These are phyloP conservation scores for Caerostris extrusa DNA, from an alignment of 1,140 invertebrate genomes.

Conservation along the genomic window DNA sequence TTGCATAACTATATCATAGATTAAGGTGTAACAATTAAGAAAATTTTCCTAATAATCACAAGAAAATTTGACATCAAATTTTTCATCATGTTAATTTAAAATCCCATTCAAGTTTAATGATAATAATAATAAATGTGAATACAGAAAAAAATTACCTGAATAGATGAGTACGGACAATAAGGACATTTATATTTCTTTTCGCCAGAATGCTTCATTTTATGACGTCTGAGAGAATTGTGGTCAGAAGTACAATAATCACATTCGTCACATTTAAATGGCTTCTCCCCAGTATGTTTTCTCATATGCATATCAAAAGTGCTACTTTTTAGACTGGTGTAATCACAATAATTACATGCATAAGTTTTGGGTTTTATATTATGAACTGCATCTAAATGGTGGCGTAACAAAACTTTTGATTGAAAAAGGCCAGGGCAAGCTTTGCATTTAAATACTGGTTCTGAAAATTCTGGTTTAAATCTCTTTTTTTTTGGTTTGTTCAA, in stretches of 20 bases:
- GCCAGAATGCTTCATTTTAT: constrained; percentile 81
- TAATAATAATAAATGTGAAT: neutral
- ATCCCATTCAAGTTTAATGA: too few relatives aligned
- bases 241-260: constrained; percentile 80
- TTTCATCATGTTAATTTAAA: too few relatives aligned
- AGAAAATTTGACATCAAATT: too few relatives aligned
- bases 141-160: constrained; percentile 81
- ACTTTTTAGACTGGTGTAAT: constrained; percentile 80
- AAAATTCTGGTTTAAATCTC: neutral
- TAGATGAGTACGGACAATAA: constrained; percentile 84
- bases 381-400: constrained; percentile 80
- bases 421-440: constrained; percentile 76
- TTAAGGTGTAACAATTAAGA: too few relatives aligned
- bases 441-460: constrained; percentile 57
- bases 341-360: constrained; percentile 74
- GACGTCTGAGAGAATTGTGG: constrained; percentile 80
- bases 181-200: constrained; percentile 83
- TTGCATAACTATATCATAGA: too few relatives aligned
- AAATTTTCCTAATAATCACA: too few relatives aligned
- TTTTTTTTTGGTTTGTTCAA: neutral
- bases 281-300: constrained; percentile 83
- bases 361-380: constrained; percentile 79
- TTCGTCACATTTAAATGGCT: constrained; percentile 86
- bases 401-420: constrained; percentile 59
- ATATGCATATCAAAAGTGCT: constrained; percentile 81